Evolutionary conservation across 2,888 invertebrate genomes (phyloP), one percentile per base, ranked within the genome.

Genomic region (Erebia palarica): DNA sequence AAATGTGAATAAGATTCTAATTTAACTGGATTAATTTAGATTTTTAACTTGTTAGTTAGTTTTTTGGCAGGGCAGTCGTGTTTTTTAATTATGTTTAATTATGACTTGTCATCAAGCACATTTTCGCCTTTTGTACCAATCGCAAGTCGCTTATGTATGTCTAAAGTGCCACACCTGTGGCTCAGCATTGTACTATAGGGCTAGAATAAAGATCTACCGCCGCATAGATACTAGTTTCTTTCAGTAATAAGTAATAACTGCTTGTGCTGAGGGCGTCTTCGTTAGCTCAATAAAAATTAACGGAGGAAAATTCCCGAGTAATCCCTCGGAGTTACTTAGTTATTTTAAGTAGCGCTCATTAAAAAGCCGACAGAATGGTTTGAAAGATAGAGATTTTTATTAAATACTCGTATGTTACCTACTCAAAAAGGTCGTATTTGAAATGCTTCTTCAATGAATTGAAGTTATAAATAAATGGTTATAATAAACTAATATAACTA

Each of bases 201-300:
- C 61, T 66, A 68, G 61, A 74, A 72, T 68, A 63, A 69, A 73
- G 73, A 75, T 72, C 65, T 72, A 73, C 73, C 70, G 75, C 68
- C 70, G 58, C 67, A 71, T 75, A 72, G 71, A 71, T 75, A 75
- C 64, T 65, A 73, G 69, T 73, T 74, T 47, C 59, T 75, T 65
- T 73, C 72, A 63, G 60, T 71, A 73, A 60, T 44, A 49, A 63
- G 60, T 71, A 73, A 60, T 59, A 49, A 51, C 59, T 47, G 13
- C 63, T 64, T 14, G 36, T 36, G 63, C 21, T 36, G 53, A 65
- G 63, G 58, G 27, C 68, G 59, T 60, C 51, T 60, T 68, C 60
- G 58, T 68, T 68, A 68, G 60, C 68, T 27, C 21, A 51, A 68
- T 60, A 60, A 68, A 68, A 68, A 65, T 65, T 53, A 55, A 65